phyloP scores from a whole-genome alignment of 1,140 invertebrate species.

The Gyrodactylus salaris region DNA sequence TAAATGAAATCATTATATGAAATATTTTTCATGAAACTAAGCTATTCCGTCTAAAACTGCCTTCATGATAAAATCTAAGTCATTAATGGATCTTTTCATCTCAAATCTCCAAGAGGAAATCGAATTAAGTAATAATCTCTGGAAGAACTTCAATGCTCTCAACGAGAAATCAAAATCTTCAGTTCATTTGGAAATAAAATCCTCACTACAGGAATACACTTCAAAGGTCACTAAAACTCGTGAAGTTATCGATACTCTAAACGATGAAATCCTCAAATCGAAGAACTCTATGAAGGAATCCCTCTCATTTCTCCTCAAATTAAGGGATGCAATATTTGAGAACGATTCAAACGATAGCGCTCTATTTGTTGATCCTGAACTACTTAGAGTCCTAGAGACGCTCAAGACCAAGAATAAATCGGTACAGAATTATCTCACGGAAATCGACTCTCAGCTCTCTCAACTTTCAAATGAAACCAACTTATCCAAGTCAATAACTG shows the following conservation, averaged over 20 bases:
- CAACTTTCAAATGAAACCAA: background rate
- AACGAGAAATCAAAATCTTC: background rate
- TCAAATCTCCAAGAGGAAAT: background rate
- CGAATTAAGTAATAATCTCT: background rate
- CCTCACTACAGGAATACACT: background rate
- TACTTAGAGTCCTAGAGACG: background rate
- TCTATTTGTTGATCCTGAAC: background rate
- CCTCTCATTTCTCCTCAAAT: background rate
- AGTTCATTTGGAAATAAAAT: background rate
- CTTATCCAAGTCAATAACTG: background rate
- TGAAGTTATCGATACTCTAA: background rate
- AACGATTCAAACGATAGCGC: background rate
- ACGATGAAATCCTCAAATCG: background rate
- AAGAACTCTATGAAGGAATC: background rate
- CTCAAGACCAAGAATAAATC: background rate
- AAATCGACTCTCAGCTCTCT: background rate
- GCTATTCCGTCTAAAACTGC: too few species aligned
- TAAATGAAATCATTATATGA: too few species aligned
- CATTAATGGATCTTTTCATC: too few species aligned
- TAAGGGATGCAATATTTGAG: background rate
- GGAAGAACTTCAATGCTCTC: background rate
- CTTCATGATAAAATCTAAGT: too few species aligned
- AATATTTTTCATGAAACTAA: too few species aligned
- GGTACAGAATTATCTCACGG: background rate
- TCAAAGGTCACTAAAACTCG: background rate